Evolutionary conservation across 2,797 vertebrate genomes (phyloP), one percentile per base, ranked within the genome.

Genomic region (Alca torda): DNA sequence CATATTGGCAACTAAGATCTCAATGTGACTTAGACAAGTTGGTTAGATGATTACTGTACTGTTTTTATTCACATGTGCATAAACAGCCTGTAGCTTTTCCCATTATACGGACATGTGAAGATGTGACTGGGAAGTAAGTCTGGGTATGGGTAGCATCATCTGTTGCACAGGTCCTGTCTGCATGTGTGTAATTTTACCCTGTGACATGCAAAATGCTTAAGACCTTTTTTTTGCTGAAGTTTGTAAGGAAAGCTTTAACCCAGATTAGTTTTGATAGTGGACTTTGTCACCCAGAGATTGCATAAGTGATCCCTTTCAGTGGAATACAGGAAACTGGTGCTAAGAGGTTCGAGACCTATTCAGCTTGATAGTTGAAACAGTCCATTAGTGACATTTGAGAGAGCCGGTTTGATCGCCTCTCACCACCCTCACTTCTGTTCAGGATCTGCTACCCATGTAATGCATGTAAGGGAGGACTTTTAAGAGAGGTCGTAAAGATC

Each of bases 311-410:
- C 45, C 76, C n/a, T 65, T 82, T 75, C 45, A 65, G 60, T 16
- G 53, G 21, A 67, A 79, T 46, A 53, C 26, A 64, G 64, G 50
- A 87, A 81, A 63, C 26, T 24, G 17, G 25, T 87, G 45, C 59
- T 75, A 69, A 73, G 50, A 65, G 16, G 69, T 35, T 57, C 0
- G 7, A 95, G 83, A 69, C 33, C 50, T 87, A 24, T 43, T 93
- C 79, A 90, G 57, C 13, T 65, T 41, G 16, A 28, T 19, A 75
- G 30, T 41, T 87, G 37, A 78, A 78, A 72, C 16, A 39, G 17
- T 80, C 79, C 87, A 87, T 87, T 89, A 92, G 33, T 86, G 73
- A 63, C 43, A 67, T 90, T 63, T 86, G 87, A 91, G 59, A 78
- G 50, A 68, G 13, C 35, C 33, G 51, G 37, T 81, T 43, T 90